Evolutionary conservation across 2,797 vertebrate genomes (phyloP), one percentile per base, ranked within the genome.

Genomic region (Cercopithecus hamlyni): DNA sequence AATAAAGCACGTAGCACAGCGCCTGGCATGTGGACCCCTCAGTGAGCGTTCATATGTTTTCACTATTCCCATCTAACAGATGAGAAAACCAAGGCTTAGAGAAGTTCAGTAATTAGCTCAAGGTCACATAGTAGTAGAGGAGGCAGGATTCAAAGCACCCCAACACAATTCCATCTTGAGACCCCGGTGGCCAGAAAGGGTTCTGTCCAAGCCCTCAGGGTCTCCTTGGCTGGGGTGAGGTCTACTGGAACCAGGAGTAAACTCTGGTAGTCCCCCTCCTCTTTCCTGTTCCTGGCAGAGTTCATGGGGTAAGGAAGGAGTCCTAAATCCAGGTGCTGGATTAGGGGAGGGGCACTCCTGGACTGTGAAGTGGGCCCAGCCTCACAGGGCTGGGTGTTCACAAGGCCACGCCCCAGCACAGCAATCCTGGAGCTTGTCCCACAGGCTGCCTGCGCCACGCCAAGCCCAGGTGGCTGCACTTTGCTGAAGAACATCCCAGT

Each of bases 401-500:
- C 3, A 22, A 3, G 8, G 50, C 13, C 27, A 13, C 5, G 43
- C 55, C 41, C 13, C 58, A 17, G 48, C 73, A 8, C 33, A 50
- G 72, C 9, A 15, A 39, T 11, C 55, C 15, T 3, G 1, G 8
- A 4, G 22, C 17, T 7, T 4, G 8, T n/a, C 70, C 36, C 0
- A 10, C 17, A 61, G 82, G 45, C 33, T 30, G 43, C 45, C 39
- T 30, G 48, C 33, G 13, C 30, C 33, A 57, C 0, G 1, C 41
- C n/a, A 52, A 13, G 4, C 30, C 19, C 30, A 50, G 36, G 33
- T 33, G 41, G 41, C 75, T 1, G 7, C 14, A 13, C 20, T 57
- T 33, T 0, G 27, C 13, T 26, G 14, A 13, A 50, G 72, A 84
- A 36, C 36, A 12, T 30, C 45, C 64, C 33, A 8, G 22, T 24